Conservation (phyloP, 2,888 invertebrate species). For the Eupithecia vulgata region DNA sequence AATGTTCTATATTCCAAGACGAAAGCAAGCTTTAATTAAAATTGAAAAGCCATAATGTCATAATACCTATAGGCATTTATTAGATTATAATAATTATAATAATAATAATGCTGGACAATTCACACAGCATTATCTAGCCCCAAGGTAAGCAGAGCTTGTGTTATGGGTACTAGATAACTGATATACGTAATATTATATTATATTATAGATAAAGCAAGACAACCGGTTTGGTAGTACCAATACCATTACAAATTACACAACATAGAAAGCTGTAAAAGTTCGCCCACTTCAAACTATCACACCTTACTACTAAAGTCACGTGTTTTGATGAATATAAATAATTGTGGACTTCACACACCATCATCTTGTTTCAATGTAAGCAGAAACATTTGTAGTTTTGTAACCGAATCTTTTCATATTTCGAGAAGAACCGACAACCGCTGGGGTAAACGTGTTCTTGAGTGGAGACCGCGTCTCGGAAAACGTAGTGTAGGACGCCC, state of each 20-base stretch:
- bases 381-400: not conserved
- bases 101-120: too few relatives aligned
- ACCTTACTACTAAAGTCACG: not conserved
- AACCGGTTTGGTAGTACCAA: conserved; percentile 43
- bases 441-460: too few relatives aligned
- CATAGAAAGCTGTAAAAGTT: conserved; percentile 50
- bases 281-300: conserved; percentile 46
- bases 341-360: too few relatives aligned
- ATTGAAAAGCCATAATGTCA: conserved; percentile 15
- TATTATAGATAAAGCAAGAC: conserved; percentile 43
- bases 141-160: too few relatives aligned
- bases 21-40: not conserved
- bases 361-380: too few relatives aligned
- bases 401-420: not conserved
- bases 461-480: too few relatives aligned
- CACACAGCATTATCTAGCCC: too few relatives aligned
- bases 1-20: not conserved
- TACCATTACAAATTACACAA: conserved; percentile 44
- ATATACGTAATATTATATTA: too few relatives aligned
- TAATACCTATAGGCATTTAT: conserved; percentile 29
- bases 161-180: too few relatives aligned
- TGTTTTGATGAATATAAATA: not conserved
- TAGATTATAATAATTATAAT: too few relatives aligned
- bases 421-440: too few relatives aligned
- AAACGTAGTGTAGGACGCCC: too few relatives aligned